Evolutionary conservation across 2,113 vertebrate species (phyloP).

Genomic region (Podilymbus podiceps): DNA sequence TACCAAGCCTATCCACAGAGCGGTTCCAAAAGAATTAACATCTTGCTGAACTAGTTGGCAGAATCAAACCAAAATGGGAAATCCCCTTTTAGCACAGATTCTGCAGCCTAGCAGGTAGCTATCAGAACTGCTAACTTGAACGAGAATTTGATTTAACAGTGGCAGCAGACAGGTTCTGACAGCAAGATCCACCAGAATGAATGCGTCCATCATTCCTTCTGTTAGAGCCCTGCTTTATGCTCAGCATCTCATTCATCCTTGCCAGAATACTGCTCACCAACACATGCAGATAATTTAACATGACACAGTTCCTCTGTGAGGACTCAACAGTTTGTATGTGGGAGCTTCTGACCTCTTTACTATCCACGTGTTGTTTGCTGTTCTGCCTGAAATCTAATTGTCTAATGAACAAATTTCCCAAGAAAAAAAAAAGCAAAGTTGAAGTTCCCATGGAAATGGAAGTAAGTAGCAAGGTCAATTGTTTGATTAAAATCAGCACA

Average conservation of each 20-base stretch:
- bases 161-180: background rate
- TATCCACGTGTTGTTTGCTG: background rate
- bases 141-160: conserved; percentile 21
- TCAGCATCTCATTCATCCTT: conserved; percentile 37
- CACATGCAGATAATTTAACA: conserved; percentile 48
- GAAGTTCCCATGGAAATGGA: conserved; percentile 12
- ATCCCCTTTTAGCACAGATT: background rate
- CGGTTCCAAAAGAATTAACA: conserved; percentile 55
- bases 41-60: conserved; percentile 29
- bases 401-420: background rate
- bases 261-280: conserved; percentile 39
- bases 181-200: conserved; percentile 20
- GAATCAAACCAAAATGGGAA: conserved; percentile 38
- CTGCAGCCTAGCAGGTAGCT: conserved; percentile 20
- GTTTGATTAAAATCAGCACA: background rate
- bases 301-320: background rate
- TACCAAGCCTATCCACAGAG: conserved; percentile 42
- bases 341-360: conserved; percentile 40
- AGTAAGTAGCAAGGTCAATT: background rate
- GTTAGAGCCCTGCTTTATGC: conserved; percentile 21
- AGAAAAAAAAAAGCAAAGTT: background rate
- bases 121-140: conserved; percentile 14
- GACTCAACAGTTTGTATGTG: conserved; percentile 59
- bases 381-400: conserved; percentile 25
- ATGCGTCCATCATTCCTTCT: conserved; percentile 22